Base-by-base conservation (phyloP, 2,888 invertebrate genomes). In the Cerastis leucographa region DNA sequence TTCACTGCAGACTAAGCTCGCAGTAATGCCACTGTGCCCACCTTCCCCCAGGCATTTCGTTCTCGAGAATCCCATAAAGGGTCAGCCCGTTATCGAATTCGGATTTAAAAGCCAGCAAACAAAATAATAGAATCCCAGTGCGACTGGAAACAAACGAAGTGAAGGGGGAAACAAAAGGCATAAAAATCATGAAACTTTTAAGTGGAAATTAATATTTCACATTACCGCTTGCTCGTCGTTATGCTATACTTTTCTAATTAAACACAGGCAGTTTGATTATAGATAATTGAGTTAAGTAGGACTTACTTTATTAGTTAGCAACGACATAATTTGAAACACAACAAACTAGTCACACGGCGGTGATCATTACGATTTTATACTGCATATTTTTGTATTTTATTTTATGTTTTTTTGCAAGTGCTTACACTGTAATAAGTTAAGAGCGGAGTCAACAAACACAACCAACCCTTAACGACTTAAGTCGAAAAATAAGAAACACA, bases 191-290 rank as follows among this genome's bases (percentile, higher is more conserved):
- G 40, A 22, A 40, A 40, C 40, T 40, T 62, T 40, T 40, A 62
- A 62, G 12, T 22, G 40, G 40, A 64, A 64, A 42, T 64, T 40
- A 42, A 64, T 64, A n/a, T 42, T 29, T n/a, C 59, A n/a, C 29
- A 29, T 59, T 19, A 19, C 29, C 29, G 29, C 9, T 59, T 17
- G 17, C 29, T n/a, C n/a, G n/a, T 17, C 19, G 59, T 19, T 29
- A 59, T 9, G 17, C 9, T 19, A 8, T 29, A 29, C 8, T 17
- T 19, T 49, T 59, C 59, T 29, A 17, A 4, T 19, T 1, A 64
- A 25, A 14, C 40, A 40, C 62, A n/a, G n/a, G 22, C 62, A 35
- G n/a, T 25, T 61, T 61, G 61, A 70, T 70, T 42, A 29, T 70
- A 42, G 42, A 61, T 29, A 2, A 59, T 61, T 29, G 14, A 42